Evolutionary conservation across 2,888 invertebrate species (phyloP).

Genomic region (Agrilus cyanescens): DNA sequence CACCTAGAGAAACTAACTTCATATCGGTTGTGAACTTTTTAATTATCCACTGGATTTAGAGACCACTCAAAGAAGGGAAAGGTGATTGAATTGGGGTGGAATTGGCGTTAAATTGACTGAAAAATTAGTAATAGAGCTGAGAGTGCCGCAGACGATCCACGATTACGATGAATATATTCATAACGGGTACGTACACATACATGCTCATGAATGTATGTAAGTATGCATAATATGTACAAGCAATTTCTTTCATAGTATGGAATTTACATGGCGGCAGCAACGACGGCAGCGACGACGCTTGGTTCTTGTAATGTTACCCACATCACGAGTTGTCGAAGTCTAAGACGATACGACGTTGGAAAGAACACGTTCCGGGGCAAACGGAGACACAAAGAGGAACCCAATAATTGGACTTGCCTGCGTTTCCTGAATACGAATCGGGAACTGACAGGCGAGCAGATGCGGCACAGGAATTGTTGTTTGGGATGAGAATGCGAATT

Average conservation of each 20-base stretch:
- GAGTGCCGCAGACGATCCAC: no score
- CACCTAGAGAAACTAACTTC: no score
- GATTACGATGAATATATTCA: no score
- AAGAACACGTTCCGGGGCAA: conserved; percentile 15
- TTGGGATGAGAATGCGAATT: conserved; percentile 19
- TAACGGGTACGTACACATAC: no score
- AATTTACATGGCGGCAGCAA: conserved; percentile 4
- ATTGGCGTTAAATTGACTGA: no score
- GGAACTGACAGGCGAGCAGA: conserved; percentile 23
- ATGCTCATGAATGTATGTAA: no score
- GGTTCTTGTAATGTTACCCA: conserved; percentile 14
- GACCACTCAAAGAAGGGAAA: no score
- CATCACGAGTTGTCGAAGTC: conserved; percentile 20
- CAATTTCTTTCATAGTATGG: neutral
- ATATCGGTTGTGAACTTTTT: no score
- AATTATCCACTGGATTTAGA: no score
- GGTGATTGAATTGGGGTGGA: no score
- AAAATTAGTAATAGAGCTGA: no score
- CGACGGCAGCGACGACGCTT: neutral
- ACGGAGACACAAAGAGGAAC: conserved; percentile 22
- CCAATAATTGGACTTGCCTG: conserved; percentile 28
- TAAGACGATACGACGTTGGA: conserved; percentile 10
- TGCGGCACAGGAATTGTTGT: conserved; percentile 22
- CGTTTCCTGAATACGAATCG: conserved; percentile 27
- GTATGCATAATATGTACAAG: no score